These are phyloP conservation scores for Macrotis lagotis DNA, from an alignment of 2,113 vertebrate species.

Conservation along the genomic window DNA sequence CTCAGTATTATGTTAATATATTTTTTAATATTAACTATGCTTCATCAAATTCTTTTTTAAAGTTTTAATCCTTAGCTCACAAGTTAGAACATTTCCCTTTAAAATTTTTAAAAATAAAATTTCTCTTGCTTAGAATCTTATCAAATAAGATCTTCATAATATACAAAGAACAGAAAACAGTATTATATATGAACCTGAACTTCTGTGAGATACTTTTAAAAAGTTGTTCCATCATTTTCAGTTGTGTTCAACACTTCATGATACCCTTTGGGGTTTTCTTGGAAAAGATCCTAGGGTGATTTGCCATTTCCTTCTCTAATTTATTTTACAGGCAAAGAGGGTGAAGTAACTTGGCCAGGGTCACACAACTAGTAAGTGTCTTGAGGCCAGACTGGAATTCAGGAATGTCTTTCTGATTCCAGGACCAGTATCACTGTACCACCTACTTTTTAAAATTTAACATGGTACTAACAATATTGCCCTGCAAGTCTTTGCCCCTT, in stretches of 20 bases:
- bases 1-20: background rate
- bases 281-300: background rate
- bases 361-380: background rate
- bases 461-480: background rate
- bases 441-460: background rate
- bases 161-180: background rate
- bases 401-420: background rate
- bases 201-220: too few species aligned
- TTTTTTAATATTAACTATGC: background rate
- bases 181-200: background rate
- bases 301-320: background rate
- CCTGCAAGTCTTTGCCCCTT: background rate
- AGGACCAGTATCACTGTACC: background rate
- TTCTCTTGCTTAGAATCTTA: background rate
- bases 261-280: background rate
- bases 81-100: background rate
- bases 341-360: background rate
- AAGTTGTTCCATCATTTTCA: background rate
- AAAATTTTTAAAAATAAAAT: background rate
- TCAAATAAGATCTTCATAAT: background rate
- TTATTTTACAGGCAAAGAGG: background rate
- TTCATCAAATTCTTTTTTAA: background rate
- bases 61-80: background rate
- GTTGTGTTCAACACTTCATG: background rate
- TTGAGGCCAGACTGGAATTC: background rate